phyloP scores from a whole-genome alignment of 2,888 invertebrate genomes.

The Tupiocoris notatus region DNA sequence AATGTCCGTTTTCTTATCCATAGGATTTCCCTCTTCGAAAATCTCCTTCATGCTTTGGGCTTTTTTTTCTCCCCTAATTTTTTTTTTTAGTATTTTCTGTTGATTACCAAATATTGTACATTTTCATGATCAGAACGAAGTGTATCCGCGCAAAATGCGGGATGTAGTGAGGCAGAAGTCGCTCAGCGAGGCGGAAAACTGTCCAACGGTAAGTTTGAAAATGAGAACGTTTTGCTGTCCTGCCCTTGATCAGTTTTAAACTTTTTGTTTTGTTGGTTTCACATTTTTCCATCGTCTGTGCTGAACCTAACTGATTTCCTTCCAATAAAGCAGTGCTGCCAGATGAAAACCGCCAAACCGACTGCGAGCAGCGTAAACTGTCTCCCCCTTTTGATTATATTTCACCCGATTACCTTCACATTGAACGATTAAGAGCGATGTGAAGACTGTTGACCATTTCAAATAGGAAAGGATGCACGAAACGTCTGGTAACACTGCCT shows the following conservation, averaged over 20 bases:
- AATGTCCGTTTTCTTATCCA: too few relatives aligned
- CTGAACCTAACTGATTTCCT: neutral
- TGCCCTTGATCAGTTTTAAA: neutral
- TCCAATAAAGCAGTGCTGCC: constrained; percentile 2
- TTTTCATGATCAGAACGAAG: constrained; percentile 62
- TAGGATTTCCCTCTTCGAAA: too few relatives aligned
- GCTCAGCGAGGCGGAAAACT: constrained; percentile 43
- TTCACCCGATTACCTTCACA: constrained; percentile 3
- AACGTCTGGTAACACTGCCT: neutral
- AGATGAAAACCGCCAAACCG: neutral
- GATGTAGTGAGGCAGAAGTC: constrained; percentile 61
- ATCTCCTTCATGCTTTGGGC: constrained; percentile 45
- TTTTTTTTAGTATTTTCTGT: constrained; percentile 50
- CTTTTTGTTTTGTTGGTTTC: neutral
- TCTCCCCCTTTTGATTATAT: neutral
- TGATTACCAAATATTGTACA: constrained; percentile 39
- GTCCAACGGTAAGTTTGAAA: constrained; percentile 41
- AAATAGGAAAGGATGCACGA: too few relatives aligned
- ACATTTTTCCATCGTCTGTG: neutral
- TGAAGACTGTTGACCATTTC: constrained; percentile 12
- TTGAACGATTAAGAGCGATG: too few relatives aligned
- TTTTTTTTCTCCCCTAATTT: constrained; percentile 40
- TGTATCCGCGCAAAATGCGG: constrained; percentile 78
- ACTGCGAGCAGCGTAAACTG: neutral
- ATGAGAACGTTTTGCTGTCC: neutral